These are phyloP conservation scores for Plumapathes pennacea DNA, from an alignment of 92 coral and sea anemone genomes.

Conservation along the genomic window DNA sequence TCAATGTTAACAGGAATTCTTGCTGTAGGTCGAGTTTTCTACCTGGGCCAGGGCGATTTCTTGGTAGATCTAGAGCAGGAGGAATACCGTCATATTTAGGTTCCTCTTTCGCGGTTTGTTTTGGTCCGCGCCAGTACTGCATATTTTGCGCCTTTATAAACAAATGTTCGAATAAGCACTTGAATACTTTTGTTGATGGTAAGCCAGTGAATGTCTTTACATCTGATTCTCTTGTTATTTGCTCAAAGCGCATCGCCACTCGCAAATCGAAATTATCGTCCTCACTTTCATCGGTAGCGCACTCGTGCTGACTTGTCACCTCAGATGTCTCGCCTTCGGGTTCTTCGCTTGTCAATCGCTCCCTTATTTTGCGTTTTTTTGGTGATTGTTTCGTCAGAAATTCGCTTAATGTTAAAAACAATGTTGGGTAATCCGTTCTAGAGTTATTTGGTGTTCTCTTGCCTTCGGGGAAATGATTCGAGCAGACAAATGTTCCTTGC, in stretches of 20 bases:
- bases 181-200: conserved; percentile 28
- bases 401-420: conserved; percentile 45
- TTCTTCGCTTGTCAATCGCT: too few species aligned
- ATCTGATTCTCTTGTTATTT: conserved; percentile 35
- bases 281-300: too few species aligned
- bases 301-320: too few species aligned
- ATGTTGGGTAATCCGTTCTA: conserved; percentile 45
- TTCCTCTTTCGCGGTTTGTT: conserved; percentile 50
- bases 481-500: conserved; percentile 49
- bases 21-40: too few species aligned
- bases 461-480: conserved; percentile 47
- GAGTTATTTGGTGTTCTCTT: conserved; percentile 40
- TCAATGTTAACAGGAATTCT: too few species aligned
- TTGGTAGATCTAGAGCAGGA: conserved; percentile 7
- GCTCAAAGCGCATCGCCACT: conserved; percentile 42
- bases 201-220: conserved; percentile 47
- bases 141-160: conserved; percentile 36
- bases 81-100: too few species aligned
- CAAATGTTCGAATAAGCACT: conserved; percentile 40
- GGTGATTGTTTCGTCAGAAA: conserved; percentile 28
- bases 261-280: too few species aligned
- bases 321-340: too few species aligned
- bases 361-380: conserved; percentile 44
- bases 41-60: too few species aligned
- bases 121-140: conserved; percentile 69